A percentile compares a stretch with the other conserved stretches of the same genome.
phyloP scores from a whole-genome alignment of 2,888 invertebrate species.

The Hemaris fuciformis region DNA sequence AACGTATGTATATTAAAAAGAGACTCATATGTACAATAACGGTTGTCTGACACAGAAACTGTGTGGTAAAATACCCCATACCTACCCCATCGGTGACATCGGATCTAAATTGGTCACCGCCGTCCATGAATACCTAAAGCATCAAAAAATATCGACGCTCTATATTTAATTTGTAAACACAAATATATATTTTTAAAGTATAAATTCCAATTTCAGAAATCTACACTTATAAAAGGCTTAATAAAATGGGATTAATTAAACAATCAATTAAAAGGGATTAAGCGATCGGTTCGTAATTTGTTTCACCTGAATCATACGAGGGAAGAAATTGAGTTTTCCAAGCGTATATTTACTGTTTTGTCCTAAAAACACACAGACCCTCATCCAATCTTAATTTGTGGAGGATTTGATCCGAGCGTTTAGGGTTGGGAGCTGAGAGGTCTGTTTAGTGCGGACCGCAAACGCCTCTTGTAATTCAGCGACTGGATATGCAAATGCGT shows the following conservation, averaged over 20 bases:
- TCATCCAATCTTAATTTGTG: conserved; percentile 70
- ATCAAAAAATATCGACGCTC: no score
- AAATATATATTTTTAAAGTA: no score
- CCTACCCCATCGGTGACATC: no score
- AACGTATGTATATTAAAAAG: no score
- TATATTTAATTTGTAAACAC: no score
- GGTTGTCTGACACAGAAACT: no score
- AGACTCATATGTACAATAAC: no score
- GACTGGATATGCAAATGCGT: not conserved
- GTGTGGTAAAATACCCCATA: no score
- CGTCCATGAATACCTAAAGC: no score
- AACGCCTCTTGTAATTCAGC: not conserved
- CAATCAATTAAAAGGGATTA: not conserved
- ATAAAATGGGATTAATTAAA: not conserved
- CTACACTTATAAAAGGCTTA: not conserved
- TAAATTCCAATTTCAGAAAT: not conserved
- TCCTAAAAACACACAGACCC: conserved; percentile 60
- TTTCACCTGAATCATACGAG: conserved; percentile 38
- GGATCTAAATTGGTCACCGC: no score
- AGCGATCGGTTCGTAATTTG: not conserved
- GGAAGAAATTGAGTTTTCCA: conserved; percentile 50
- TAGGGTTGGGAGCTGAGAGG: not conserved
- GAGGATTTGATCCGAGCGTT: conserved; percentile 51
- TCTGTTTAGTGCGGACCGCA: not conserved
- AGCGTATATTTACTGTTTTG: conserved; percentile 55